Base-by-base conservation (phyloP, 2,888 invertebrate genomes). In the Apamea epomidion region DNA sequence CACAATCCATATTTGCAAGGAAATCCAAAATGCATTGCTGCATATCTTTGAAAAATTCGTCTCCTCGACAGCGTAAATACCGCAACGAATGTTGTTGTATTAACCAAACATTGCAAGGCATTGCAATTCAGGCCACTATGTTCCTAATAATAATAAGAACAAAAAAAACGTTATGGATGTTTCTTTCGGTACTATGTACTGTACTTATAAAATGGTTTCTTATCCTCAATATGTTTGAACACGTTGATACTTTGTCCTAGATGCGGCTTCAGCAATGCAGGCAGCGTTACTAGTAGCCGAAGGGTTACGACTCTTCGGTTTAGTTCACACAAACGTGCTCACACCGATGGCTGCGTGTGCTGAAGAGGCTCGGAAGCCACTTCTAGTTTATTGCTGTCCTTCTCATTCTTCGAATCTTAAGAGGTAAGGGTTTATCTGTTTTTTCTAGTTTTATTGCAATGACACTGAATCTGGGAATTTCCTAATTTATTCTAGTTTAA, bases 231-330 rank as follows among this genome's bases (percentile, higher is more conserved):
- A 21, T 0, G 14, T 21, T 48, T 25, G 7, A 65, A 60, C n/a
- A 48, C 4, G 10, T 54, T 1, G 4, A 71, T 25, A 16, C 64
- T 48, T 68, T 74, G 14, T 94, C 94, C 29, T 95, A 98, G 98
- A 98, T 91, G 98, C 97, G 77, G 98, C 98, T 83, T 98, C 98
- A 89, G 98, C 97, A 87, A 97, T 98, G 95, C 98, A 98, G 94
- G 98, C 98, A 4, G 98, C 98, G 5, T 94, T 98, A 81, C 96
- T 98, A 75, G 97, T 98, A 70, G 97, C 98, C 1, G 98, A 98
- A 94, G 98, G 98, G 32, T 97, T 98, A n/a, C 97, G 98, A 94
- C 96, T 98, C 88, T 98, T 97, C 86, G 98, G 98, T 12, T 94
- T 98, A 87, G 97, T 97, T 32, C 98, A 98, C 91, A 97, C 98